phyloP scores from a whole-genome alignment of 2,113 vertebrate species.

The Hypanus sabinus region DNA sequence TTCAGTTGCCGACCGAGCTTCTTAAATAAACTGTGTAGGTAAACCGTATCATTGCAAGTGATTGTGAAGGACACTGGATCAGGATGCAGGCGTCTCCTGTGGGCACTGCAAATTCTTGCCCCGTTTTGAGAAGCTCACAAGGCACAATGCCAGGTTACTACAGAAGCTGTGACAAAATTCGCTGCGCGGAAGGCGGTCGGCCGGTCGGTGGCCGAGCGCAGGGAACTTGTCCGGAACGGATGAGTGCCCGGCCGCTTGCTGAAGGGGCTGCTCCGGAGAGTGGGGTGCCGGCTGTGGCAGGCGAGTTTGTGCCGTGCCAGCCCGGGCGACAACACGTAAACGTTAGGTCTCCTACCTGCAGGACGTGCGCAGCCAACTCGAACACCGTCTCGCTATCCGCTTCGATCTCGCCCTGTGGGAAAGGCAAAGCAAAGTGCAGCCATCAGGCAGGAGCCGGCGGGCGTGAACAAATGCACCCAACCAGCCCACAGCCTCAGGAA shows the following conservation, averaged over 20 bases:
- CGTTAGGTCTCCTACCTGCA: slow-evolving; percentile 74
- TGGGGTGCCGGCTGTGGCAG: no score
- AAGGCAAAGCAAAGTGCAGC: slow-evolving; percentile 41
- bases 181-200: background rate
- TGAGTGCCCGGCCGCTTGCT: no score
- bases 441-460: background rate
- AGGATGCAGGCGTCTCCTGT: no score
- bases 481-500: no score
- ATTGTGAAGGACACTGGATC: background rate
- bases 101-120: background rate
- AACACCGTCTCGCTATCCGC: slow-evolving; percentile 81
- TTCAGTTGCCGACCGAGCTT: background rate
- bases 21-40: background rate
- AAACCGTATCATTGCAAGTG: no score
- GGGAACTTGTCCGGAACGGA: no score
- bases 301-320: no score
- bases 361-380: slow-evolving; percentile 78
- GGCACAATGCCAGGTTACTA: background rate
- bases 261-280: no score
- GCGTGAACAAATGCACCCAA: no score
- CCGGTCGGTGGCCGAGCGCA: background rate
- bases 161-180: background rate
- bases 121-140: background rate
- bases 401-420: slow-evolving; percentile 74
- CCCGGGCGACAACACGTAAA: background rate